Evolutionary conservation across 2,888 invertebrate genomes (phyloP).

Genomic region (Clusia tigrina): DNA sequence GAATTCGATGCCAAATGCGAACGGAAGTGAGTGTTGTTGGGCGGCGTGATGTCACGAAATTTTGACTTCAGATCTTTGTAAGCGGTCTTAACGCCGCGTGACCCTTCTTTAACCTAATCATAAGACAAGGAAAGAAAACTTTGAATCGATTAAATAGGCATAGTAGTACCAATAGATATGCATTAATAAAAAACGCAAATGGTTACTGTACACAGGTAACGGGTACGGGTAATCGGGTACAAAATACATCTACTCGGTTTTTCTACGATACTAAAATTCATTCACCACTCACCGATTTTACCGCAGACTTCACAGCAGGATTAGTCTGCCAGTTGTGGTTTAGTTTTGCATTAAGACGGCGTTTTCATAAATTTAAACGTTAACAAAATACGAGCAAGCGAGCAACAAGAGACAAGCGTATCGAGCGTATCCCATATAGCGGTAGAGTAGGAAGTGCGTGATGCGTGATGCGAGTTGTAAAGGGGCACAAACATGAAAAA

Average conservation of each 20-base stretch:
- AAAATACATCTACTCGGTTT: too few relatives aligned
- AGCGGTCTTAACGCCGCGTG: constrained; percentile 79
- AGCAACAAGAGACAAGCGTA: constrained; percentile 21
- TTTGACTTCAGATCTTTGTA: constrained; percentile 79
- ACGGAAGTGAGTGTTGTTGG: constrained; percentile 52
- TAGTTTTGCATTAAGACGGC: constrained; percentile 52
- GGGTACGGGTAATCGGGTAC: too few relatives aligned
- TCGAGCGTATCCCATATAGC: constrained; percentile 22
- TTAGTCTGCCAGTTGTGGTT: constrained; percentile 73
- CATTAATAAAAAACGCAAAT: too few relatives aligned
- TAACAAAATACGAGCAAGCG: constrained; percentile 24
- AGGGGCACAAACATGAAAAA: constrained; percentile 38
- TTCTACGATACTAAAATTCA: not conserved
- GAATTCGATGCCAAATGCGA: constrained; percentile 55
- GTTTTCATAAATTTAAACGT: constrained; percentile 33
- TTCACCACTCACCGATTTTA: constrained; percentile 85
- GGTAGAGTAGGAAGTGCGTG: constrained; percentile 9
- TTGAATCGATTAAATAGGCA: not conserved
- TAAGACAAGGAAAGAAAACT: constrained; percentile 18
- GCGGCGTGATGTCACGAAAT: constrained; percentile 64
- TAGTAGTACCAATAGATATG: not conserved
- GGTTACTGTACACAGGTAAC: too few relatives aligned
- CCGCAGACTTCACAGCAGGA: constrained; percentile 92
- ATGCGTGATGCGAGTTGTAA: not conserved
- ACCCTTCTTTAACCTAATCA: constrained; percentile 74